Conservation (phyloP, 2,113 vertebrate species). For the Montifringilla adamsi region DNA sequence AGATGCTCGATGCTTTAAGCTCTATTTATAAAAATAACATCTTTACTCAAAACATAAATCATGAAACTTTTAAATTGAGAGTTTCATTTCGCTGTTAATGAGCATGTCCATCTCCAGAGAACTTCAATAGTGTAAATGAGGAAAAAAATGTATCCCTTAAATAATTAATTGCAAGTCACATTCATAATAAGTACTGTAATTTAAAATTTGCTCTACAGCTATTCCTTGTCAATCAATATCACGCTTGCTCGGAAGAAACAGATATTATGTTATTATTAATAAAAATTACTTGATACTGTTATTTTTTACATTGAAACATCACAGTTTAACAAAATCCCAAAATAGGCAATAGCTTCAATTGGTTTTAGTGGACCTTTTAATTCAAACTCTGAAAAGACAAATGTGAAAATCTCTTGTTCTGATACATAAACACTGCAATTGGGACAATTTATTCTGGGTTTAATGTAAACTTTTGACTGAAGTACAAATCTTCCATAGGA, state of each 20-base stretch:
- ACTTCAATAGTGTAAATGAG: constrained; percentile 20
- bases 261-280: neutral
- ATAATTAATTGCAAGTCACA: constrained; percentile 34
- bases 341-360: neutral
- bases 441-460: neutral
- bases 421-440: neutral
- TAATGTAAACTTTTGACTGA: constrained; percentile 7
- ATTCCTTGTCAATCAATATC: constrained; percentile 37
- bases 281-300: neutral
- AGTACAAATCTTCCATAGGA: neutral
- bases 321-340: neutral
- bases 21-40: neutral
- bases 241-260: neutral
- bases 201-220: constrained; percentile 27
- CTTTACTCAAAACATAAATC: neutral
- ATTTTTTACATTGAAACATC: constrained; percentile 12
- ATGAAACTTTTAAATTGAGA: neutral
- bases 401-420: neutral
- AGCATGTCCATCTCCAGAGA: neutral
- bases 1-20: neutral
- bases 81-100: constrained; percentile 17
- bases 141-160: constrained; percentile 7
- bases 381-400: neutral
- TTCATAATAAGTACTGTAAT: constrained; percentile 47
- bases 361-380: neutral